Base-by-base conservation (phyloP, 2,888 invertebrate genomes). In the Nemoura dubitans region DNA sequence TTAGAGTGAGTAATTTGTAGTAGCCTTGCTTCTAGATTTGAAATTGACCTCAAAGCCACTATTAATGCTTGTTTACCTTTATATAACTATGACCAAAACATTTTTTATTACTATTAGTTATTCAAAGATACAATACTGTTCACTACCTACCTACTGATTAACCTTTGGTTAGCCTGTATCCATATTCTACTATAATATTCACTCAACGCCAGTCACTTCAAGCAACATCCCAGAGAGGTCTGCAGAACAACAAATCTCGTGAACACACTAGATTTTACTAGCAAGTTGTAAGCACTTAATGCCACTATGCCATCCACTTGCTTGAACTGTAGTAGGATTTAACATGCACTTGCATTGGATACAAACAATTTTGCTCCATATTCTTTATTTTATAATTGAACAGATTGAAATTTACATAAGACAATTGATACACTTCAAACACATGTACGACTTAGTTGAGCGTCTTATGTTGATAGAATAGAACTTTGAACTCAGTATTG, bases 1-100 rank as follows among this genome's bases (percentile, higher is more conserved):
- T 59, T 59, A 59, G 59, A 59, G 59, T 59, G 59, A 21, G 21
- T 59, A 21, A 59, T 59, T 16, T 21, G 16, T 59, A 59, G 14
- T 21, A 59, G 59, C 14, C 14, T 3, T 86, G 29, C 82, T 86
- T 81, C 76, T 86, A 76, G 36, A 76, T 82, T 81, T 78, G 36
- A 80, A 78, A n/a, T 85, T n/a, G 3, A 6, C 36, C 36, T 6
- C 42, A 78, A 30, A 42, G 76, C 76, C 76, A 25, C 27, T 26
- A 29, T 76, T 59, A 36, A 76, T 77, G 80, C 36, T 85, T 43
- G 42, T 85, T 85, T 1, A 21, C 85, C 36, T 26, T 30, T 25
- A 21, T n/a, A 43, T 27, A 28, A 83, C 0, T 59, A 21, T 59
- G 14, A 59, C 21, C 59, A 59, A 59, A 59, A 26, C 76, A 26